Conservation (phyloP, 2,888 invertebrate species). For the Galerucella pusilla region DNA sequence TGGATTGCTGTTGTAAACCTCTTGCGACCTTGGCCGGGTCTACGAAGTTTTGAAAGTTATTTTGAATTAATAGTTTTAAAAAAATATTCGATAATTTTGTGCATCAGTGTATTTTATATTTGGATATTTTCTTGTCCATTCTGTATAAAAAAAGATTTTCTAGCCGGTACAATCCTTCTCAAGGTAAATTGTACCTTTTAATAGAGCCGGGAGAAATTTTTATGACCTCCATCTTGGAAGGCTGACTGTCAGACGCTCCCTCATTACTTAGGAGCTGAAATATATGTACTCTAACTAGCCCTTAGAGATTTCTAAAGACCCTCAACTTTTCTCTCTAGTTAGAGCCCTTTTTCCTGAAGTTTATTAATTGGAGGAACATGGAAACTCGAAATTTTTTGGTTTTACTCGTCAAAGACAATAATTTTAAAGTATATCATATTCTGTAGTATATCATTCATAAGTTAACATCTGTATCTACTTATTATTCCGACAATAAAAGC, state of each 20-base stretch:
- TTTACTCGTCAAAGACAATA: too few relatives aligned
- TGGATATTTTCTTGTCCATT: too few relatives aligned
- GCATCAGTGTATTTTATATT: too few relatives aligned
- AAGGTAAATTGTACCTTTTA: slow-evolving; percentile 10
- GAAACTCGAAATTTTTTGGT: too few relatives aligned
- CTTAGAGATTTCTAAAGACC: slow-evolving; percentile 16
- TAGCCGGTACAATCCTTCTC: not conserved
- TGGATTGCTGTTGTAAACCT: too few relatives aligned
- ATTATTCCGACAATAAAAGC: not conserved
- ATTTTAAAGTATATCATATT: too few relatives aligned
- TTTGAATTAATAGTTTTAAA: too few relatives aligned
- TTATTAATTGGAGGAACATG: slow-evolving; percentile 6
- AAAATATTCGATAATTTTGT: too few relatives aligned
- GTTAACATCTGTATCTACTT: not conserved
- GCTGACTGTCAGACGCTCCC: not conserved
- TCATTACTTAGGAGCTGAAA: not conserved
- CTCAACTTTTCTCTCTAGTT: slow-evolving; percentile 18
- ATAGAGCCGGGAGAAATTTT: slow-evolving; percentile 15
- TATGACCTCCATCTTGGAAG: slow-evolving; percentile 11
- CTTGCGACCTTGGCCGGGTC: too few relatives aligned
- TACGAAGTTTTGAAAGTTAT: too few relatives aligned
- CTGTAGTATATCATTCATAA: too few relatives aligned
- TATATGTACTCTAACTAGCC: slow-evolving; percentile 18
- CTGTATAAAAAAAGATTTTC: not conserved
- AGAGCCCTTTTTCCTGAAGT: slow-evolving; percentile 7